A percentile compares a stretch with the other conserved stretches of the same genome.
phyloP scores from a whole-genome alignment of 1,140 invertebrate species.

The Tachypleus tridentatus region DNA sequence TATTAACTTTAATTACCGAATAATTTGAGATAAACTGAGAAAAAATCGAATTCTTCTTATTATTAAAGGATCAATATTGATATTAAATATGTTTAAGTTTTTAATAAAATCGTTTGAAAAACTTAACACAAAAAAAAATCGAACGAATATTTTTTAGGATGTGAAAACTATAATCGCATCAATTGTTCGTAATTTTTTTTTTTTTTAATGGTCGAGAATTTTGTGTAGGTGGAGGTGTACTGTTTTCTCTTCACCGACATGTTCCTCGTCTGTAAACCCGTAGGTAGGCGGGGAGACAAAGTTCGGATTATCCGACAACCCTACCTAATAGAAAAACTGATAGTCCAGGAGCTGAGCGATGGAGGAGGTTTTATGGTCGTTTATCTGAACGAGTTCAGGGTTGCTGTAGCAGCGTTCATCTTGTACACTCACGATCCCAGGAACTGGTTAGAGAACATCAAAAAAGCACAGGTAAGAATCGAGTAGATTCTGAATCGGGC shows the following conservation, averaged over 20 bases:
- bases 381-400: slow-evolving; percentile 70
- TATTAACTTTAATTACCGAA: no score
- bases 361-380: slow-evolving; percentile 53
- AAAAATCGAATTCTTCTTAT: no score
- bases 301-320: slow-evolving; percentile 64
- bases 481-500: no score
- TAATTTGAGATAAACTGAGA: no score
- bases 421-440: slow-evolving; percentile 36
- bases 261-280: slow-evolving; percentile 68
- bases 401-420: slow-evolving; percentile 59
- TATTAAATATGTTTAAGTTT: no score
- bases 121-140: no score
- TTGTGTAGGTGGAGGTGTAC: slow-evolving; percentile 63
- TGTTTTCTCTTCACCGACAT: slow-evolving; percentile 82
- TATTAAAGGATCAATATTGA: no score
- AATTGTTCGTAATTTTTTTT: no score
- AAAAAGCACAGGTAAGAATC: slow-evolving; percentile 25
- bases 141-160: no score
- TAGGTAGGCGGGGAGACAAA: slow-evolving; percentile 44
- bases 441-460: slow-evolving; percentile 17
- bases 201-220: no score
- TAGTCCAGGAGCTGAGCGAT: slow-evolving; percentile 52
- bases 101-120: no score
- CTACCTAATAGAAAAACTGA: slow-evolving; percentile 61
- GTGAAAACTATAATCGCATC: no score